These are phyloP conservation scores for Aulostomus chinensis DNA, from an alignment of 2,797 vertebrate genomes.

Conservation along the genomic window DNA sequence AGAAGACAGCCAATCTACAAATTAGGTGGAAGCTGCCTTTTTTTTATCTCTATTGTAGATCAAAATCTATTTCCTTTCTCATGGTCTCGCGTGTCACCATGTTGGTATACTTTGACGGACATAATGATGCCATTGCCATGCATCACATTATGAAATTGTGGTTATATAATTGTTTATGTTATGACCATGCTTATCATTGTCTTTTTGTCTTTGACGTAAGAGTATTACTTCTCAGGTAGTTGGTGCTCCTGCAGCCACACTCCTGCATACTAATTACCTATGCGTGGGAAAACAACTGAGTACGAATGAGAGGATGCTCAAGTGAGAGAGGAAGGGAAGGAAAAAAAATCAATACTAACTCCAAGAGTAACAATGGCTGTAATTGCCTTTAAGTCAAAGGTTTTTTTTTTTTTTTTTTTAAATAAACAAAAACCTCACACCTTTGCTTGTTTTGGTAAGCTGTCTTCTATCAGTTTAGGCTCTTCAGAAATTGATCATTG, in stretches of 20 bases:
- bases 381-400: conserved; percentile 71
- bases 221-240: conserved; percentile 43
- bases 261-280: conserved; percentile 66
- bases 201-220: conserved; percentile 42
- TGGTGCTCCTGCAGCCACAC: conserved; percentile 25
- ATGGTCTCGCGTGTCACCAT: too few relatives aligned
- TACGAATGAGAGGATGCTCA: conserved; percentile 32
- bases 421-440: background rate
- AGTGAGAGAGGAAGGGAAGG: conserved; percentile 36
- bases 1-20: conserved; percentile 24
- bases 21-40: conserved; percentile 21
- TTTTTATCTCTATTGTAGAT: conserved; percentile 24
- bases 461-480: background rate
- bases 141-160: too few relatives aligned
- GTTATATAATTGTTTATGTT: background rate
- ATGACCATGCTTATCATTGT: conserved; percentile 2
- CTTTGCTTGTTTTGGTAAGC: background rate
- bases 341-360: conserved; percentile 64
- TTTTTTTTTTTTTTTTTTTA: conserved; percentile 49
- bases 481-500: background rate
- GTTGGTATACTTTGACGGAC: too few relatives aligned
- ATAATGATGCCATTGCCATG: too few relatives aligned
- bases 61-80: conserved; percentile 6
- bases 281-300: conserved; percentile 71
- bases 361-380: conserved; percentile 54